Conservation (phyloP, 92 coral and sea anemone species). For the Zoanthus solanderi region DNA sequence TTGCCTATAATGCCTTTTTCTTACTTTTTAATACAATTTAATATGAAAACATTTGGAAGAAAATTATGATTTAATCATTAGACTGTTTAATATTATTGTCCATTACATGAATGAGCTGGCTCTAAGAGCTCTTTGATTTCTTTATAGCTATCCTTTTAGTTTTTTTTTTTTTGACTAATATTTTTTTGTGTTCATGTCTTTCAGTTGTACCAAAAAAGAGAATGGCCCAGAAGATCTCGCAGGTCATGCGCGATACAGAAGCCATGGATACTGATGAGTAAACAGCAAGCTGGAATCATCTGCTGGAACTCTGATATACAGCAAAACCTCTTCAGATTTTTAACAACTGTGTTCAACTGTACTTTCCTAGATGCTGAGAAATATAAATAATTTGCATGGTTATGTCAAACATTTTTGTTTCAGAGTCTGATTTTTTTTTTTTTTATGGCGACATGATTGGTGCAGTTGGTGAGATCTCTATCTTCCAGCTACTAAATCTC, state of each 20-base stretch:
- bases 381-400: not conserved
- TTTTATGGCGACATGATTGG: too few relatives aligned
- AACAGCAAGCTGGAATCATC: not conserved
- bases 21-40: too few relatives aligned
- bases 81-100: too few relatives aligned
- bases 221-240: constrained; percentile 89
- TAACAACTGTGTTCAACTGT: not conserved
- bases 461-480: too few relatives aligned
- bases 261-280: constrained; percentile 93
- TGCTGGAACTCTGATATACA: not conserved
- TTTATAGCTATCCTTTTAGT: not conserved
- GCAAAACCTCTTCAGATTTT: not conserved
- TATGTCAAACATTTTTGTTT: not conserved
- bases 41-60: too few relatives aligned
- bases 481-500: too few relatives aligned
- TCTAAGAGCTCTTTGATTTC: too few relatives aligned
- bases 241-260: constrained; percentile 94
- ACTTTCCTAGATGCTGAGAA: not conserved
- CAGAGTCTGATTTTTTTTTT: too few relatives aligned
- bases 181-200: not conserved
- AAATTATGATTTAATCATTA: too few relatives aligned
- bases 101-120: too few relatives aligned
- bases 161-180: not conserved
- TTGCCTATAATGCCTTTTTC: too few relatives aligned
- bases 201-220: constrained; percentile 77